Conservation (phyloP, 1,140 invertebrate genomes). For the Melitaea cinxia region DNA sequence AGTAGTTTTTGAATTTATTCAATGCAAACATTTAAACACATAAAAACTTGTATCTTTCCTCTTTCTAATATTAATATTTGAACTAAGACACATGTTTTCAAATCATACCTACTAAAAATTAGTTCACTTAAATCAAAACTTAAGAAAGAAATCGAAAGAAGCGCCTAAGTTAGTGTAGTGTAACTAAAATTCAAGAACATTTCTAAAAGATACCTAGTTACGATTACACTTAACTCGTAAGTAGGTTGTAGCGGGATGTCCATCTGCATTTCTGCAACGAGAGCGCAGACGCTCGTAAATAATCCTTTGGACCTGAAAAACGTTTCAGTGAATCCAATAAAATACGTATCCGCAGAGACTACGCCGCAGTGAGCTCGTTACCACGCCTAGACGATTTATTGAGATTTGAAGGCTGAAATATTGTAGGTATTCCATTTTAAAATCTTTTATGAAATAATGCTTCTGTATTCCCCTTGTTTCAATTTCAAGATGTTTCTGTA, state of each 20-base stretch:
- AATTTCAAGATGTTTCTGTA: conserved; percentile 28
- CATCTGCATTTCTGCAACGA: conserved; percentile 76
- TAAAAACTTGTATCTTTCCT: too few species aligned
- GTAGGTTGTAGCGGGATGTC: conserved; percentile 54
- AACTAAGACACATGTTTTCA: too few species aligned
- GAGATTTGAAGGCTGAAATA: conserved; percentile 81
- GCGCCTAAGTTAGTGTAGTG: neutral
- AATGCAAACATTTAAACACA: too few species aligned
- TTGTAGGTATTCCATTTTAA: conserved; percentile 78
- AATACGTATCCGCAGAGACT: conserved; percentile 81
- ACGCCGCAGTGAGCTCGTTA: conserved; percentile 80
- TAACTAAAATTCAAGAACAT: conserved; percentile 13
- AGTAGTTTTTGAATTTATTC: too few species aligned
- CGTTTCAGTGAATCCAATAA: conserved; percentile 82
- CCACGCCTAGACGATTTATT: conserved; percentile 81
- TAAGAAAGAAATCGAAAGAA: neutral
- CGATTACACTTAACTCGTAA: conserved; percentile 39
- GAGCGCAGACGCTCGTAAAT: conserved; percentile 79
- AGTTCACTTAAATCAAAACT: neutral
- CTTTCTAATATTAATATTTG: too few species aligned
- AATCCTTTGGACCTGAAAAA: conserved; percentile 80
- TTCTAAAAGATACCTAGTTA: conserved; percentile 30
- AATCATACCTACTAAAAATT: too few species aligned
- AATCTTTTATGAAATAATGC: conserved; percentile 74
- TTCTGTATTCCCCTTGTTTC: conserved; percentile 48